Conservation (phyloP, 2,797 vertebrate species). For the Rhodeus uyekii region DNA sequence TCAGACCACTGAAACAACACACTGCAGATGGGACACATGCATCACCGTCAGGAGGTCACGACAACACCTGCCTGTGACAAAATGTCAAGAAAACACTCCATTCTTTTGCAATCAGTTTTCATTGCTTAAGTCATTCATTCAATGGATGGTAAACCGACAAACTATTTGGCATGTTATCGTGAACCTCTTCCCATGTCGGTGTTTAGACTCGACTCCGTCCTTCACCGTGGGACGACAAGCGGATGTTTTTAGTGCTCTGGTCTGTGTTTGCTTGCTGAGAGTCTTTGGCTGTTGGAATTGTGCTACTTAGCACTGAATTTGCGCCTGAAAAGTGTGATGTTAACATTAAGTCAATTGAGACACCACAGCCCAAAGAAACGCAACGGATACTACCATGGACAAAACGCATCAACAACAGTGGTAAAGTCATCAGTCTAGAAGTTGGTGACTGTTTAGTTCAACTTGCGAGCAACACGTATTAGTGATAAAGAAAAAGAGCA, state of each 20-base stretch:
- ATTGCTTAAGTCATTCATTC: not conserved
- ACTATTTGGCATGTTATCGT: conserved; percentile 23
- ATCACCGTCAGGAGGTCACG: conserved; percentile 13
- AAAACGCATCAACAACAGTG: not conserved
- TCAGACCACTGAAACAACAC: conserved; percentile 34
- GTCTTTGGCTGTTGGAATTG: not conserved
- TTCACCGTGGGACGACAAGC: not conserved
- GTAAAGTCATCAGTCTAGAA: not conserved
- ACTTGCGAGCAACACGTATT: not conserved
- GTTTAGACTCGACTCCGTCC: conserved; percentile 10
- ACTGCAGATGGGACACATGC: not conserved
- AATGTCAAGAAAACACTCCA: not conserved
- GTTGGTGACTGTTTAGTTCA: not conserved
- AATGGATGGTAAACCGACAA: not conserved
- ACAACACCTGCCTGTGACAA: conserved; percentile 9
- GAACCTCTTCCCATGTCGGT: not conserved
- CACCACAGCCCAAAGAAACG: not conserved
- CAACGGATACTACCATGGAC: not conserved
- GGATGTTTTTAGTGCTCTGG: conserved; percentile 22
- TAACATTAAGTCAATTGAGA: conserved; percentile 5
- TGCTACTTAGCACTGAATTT: not conserved
- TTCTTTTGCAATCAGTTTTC: not conserved
- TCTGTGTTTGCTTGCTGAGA: not conserved
- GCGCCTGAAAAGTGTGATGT: not conserved
- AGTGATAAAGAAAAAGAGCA: not conserved